Conservation (phyloP, 1,140 invertebrate genomes). For the Euura saliciscinereae region DNA sequence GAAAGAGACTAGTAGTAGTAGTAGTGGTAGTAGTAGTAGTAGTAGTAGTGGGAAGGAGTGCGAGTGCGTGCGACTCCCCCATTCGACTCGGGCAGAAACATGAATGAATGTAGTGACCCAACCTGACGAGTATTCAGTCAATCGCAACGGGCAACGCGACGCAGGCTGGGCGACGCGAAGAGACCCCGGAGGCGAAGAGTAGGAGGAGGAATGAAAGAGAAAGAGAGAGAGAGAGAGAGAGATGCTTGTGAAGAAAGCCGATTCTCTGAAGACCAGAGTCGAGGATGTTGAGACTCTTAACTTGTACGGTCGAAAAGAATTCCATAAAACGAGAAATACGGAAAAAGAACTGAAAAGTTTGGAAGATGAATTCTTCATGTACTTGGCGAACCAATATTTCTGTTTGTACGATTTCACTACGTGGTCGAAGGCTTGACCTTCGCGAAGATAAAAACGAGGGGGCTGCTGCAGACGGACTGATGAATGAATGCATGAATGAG, state of each 20-base stretch:
- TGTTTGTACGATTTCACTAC: too few relatives aligned
- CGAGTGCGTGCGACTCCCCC: too few relatives aligned
- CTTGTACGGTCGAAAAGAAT: too few relatives aligned
- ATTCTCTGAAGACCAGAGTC: not conserved
- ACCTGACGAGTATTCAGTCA: conserved; percentile 12
- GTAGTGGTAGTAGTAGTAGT: too few relatives aligned
- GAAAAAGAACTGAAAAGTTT: too few relatives aligned
- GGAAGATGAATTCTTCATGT: too few relatives aligned
- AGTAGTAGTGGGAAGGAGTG: too few relatives aligned
- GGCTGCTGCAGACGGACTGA: not conserved
- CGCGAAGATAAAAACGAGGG: not conserved
- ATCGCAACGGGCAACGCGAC: too few relatives aligned
- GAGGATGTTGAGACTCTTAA: too few relatives aligned
- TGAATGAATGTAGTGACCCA: conserved; percentile 24
- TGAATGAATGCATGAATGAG: not conserved
- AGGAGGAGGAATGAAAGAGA: not conserved
- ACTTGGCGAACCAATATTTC: too few relatives aligned
- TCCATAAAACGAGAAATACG: too few relatives aligned
- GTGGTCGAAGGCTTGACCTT: not conserved
- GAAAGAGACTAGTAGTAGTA: too few relatives aligned
- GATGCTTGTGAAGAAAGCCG: not conserved
- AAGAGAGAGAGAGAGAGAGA: conserved; percentile 3
- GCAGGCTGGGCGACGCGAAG: not conserved
- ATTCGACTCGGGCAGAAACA: conserved; percentile 17
- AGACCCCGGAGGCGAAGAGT: not conserved